Conservation (phyloP, 2,888 invertebrate species). For the Megamerina dolium region DNA sequence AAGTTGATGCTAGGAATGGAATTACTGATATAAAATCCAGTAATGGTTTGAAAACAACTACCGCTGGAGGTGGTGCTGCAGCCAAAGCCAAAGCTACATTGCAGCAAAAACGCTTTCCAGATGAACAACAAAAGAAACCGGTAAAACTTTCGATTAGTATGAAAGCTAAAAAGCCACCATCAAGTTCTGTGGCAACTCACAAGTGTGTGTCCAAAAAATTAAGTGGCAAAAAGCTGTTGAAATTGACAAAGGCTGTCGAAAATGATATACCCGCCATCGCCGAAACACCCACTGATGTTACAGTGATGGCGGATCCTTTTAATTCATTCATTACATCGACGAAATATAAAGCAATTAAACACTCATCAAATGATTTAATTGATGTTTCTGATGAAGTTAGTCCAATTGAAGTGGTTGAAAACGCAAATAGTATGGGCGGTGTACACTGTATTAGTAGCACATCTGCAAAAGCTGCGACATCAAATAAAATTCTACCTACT, state of each 20-base stretch:
- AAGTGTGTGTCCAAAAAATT: slow-evolving; percentile 1
- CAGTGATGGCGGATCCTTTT: slow-evolving; percentile 18
- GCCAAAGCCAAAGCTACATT: slow-evolving; percentile 7
- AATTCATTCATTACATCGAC: slow-evolving; percentile 29
- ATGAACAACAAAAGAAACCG: slow-evolving; percentile 7
- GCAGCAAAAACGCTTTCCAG: not conserved
- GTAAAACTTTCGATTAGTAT: slow-evolving; percentile 17
- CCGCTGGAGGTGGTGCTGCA: not conserved
- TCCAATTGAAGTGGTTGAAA: too few species aligned
- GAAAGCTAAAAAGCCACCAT: slow-evolving; percentile 19
- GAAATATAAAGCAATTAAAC: slow-evolving; percentile 18
- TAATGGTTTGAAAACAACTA: not conserved
- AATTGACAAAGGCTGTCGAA: not conserved
- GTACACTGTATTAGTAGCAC: too few species aligned
- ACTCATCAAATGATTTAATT: slow-evolving; percentile 6
- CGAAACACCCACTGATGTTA: slow-evolving; percentile 19
- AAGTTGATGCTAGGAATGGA: not conserved
- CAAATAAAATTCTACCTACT: not conserved
- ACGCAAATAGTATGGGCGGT: too few species aligned
- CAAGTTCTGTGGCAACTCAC: not conserved
- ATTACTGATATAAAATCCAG: too few species aligned
- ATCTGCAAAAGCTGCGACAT: slow-evolving; percentile 18
- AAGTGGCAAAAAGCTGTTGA: slow-evolving; percentile 1
- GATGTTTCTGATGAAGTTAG: slow-evolving; percentile 9
- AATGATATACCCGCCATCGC: slow-evolving; percentile 9